Conservation (phyloP, 1,140 invertebrate species). For the Tetraneura akinire region DNA sequence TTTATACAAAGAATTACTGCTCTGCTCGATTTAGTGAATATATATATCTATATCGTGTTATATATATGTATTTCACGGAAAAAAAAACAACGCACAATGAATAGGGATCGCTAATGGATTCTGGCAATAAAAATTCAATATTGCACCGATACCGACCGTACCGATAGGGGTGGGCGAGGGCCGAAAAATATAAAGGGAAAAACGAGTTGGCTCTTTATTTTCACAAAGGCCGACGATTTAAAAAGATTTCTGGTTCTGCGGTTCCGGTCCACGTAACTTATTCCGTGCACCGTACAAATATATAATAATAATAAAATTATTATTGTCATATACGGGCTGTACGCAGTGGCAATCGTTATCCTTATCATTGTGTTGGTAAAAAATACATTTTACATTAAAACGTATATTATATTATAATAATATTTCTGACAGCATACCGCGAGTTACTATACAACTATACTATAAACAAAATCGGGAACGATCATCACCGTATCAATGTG, state of each 20-base stretch:
- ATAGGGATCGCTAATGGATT: conserved; percentile 51
- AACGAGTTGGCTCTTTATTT: conserved; percentile 37
- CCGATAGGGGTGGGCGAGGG: neutral
- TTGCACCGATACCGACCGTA: conserved; percentile 42
- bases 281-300: conserved; percentile 22
- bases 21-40: conserved; percentile 17
- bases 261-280: conserved; percentile 40
- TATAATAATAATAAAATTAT: too few relatives aligned
- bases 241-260: conserved; percentile 43
- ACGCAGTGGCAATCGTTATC: too few relatives aligned
- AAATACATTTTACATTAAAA: too few relatives aligned
- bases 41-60: too few relatives aligned
- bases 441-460: too few relatives aligned
- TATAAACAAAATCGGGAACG: too few relatives aligned
- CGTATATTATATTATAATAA: too few relatives aligned
- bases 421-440: too few relatives aligned
- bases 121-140: conserved; percentile 50
- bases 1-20: conserved; percentile 38
- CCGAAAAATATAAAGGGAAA: conserved; percentile 45
- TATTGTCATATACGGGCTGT: too few relatives aligned
- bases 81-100: conserved; percentile 51
- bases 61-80: conserved; percentile 20
- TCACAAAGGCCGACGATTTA: conserved; percentile 34
- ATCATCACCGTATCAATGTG: too few relatives aligned
- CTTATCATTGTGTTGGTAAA: too few relatives aligned